Base-by-base conservation (phyloP, 30 jellyfish, hydroid and myxozoan species). In the Cassiopea andromeda region DNA sequence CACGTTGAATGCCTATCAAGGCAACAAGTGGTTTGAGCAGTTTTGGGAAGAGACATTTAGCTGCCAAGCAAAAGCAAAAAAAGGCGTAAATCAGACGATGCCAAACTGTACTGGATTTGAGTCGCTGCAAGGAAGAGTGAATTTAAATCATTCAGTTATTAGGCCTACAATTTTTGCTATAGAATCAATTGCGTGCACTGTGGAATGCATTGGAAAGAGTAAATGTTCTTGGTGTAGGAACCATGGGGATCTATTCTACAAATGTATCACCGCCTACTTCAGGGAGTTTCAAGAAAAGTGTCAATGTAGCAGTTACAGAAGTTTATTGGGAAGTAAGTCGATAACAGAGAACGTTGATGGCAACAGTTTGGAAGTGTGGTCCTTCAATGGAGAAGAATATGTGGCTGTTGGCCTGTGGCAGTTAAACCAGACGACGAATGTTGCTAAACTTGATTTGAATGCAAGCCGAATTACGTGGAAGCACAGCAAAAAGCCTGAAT, bases 21-120 rank as follows among this genome's bases (percentile, higher is more conserved):
- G 49, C 43, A 85, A 85, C 66, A 75, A 82, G 71, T 91, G 97
- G 97, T 91, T 91, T 57, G 14, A 78, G 43, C 89, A 84, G 70
- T 91, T 91, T 60, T 91, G 97, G 97, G 87, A 77, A 15, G 87
- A 91, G 9, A 80, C 57, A 12, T 84, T 84, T 60, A 27, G 73
- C 49, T 91, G 89, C 72, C 47, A 1, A 9, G 69, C 48, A 59
- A 46, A 1, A 75, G 67, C 71, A 49, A 2, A 1, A 14, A 19
- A 5, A 78, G 50, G n/a, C 16, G 17, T 1, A 72, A 38, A 72
- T 46, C 19, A 15, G 14, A 75, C 48, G 19, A 54, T 79, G 66
- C 71, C 72, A 17, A 49, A 27, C 1, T 81, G 92, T 48, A 57
- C 92, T 47, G 88, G 92, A 7, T 86, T 78, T 69, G 93, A 84